Evolutionary conservation across 2,113 vertebrate species (phyloP).

Genomic region (Elanoides forficatus): DNA sequence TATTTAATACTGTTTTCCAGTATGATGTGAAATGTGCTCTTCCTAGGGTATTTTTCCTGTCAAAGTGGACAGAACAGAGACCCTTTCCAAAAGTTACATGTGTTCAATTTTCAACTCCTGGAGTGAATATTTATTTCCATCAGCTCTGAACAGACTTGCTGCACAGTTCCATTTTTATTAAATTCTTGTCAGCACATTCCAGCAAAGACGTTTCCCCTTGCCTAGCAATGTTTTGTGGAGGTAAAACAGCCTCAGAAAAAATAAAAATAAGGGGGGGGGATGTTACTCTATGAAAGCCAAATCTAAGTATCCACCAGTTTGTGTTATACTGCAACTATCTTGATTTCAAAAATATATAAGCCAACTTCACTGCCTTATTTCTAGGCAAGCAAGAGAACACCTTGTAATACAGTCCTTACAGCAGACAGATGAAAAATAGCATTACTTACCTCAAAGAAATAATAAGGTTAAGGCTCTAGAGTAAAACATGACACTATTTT

Average conservation of each 20-base stretch:
- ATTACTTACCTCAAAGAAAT: background rate
- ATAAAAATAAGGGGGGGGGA: background rate
- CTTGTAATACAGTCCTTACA: background rate
- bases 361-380: background rate
- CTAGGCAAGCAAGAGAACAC: background rate
- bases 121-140: slow-evolving; percentile 7
- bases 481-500: background rate
- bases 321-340: background rate
- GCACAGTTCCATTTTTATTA: slow-evolving; percentile 22
- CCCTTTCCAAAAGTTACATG: background rate
- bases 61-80: background rate
- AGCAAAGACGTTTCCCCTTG: background rate
- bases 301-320: background rate
- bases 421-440: background rate
- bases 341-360: background rate
- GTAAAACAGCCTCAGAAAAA: background rate
- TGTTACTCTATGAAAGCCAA: background rate
- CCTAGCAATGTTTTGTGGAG: slow-evolving; percentile 34
- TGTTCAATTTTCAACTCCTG: background rate
- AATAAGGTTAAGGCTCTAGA: background rate
- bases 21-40: background rate
- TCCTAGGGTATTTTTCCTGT: background rate
- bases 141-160: background rate
- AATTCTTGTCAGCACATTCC: slow-evolving; percentile 56
- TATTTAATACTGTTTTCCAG: background rate